A percentile compares a stretch with the other conserved stretches of the same genome.
These are phyloP conservation scores for Amblyjoppa proteus DNA, from an alignment of 2,888 invertebrate genomes.

Conservation along the genomic window DNA sequence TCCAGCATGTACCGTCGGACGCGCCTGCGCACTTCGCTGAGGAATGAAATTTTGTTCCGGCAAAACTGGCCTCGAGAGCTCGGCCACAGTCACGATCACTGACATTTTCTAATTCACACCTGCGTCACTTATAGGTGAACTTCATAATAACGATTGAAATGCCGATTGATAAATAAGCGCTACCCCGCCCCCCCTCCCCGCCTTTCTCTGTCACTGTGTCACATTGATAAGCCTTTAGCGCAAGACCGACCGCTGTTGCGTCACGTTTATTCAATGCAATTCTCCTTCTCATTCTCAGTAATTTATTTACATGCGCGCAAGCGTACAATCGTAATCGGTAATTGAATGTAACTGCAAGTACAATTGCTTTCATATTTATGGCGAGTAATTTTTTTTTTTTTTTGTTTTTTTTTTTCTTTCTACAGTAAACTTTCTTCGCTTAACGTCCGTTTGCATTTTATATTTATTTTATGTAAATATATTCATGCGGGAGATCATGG, in stretches of 20 bases:
- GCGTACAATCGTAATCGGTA: not conserved
- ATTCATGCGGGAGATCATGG: not conserved
- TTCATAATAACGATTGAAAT: constrained; percentile 43
- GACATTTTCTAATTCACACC: constrained; percentile 10
- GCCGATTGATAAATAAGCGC: constrained; percentile 45
- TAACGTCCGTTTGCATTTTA: not conserved
- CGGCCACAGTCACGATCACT: constrained; percentile 28
- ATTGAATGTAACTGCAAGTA: not conserved
- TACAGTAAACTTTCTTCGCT: not conserved
- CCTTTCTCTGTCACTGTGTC: not conserved
- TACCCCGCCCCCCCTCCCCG: not conserved
- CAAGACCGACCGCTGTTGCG: constrained; percentile 37
- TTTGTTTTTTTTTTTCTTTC: not conserved
- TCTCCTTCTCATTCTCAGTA: constrained; percentile 20
- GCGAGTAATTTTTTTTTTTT: not conserved
- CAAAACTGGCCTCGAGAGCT: not conserved
- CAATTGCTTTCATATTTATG: not conserved
- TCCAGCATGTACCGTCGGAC: not conserved
- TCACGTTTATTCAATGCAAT: constrained; percentile 30
- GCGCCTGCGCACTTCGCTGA: not conserved
- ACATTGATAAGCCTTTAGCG: constrained; percentile 26
- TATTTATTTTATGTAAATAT: not conserved
- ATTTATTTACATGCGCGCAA: not conserved
- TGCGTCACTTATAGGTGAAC: constrained; percentile 15
- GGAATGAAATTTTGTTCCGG: constrained; percentile 25